Conservation (phyloP, 2,113 vertebrate species). For the Passer domesticus region DNA sequence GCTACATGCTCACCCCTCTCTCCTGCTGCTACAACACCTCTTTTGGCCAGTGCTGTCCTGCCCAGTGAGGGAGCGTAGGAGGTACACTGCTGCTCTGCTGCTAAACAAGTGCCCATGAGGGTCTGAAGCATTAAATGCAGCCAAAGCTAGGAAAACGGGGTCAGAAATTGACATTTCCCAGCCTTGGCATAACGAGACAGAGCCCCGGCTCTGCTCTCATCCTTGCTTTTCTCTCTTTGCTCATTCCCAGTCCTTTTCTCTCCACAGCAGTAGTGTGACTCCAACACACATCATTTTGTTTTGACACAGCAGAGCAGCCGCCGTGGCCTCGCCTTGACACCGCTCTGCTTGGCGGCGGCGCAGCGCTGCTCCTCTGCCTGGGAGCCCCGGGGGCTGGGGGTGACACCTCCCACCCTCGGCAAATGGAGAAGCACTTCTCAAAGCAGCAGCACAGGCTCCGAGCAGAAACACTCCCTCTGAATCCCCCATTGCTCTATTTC, state of each 20-base stretch:
- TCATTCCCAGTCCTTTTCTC: constrained; percentile 39
- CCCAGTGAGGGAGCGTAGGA: background rate
- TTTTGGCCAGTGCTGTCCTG: background rate
- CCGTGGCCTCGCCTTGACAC: background rate
- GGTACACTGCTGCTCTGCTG: background rate
- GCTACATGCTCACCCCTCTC: background rate
- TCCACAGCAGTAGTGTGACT: background rate
- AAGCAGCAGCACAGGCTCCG: background rate
- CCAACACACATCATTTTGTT: constrained; percentile 20
- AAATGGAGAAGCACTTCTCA: background rate
- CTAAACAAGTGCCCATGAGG: background rate
- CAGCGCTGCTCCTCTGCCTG: background rate
- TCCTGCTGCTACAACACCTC: background rate
- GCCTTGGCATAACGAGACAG: background rate
- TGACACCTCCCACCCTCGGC: background rate
- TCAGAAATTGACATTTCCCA: background rate
- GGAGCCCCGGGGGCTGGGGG: background rate
- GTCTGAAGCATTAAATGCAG: background rate
- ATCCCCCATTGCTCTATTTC: background rate
- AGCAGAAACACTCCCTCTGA: background rate
- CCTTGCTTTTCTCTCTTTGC: background rate
- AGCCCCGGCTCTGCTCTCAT: background rate
- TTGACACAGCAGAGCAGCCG: constrained; percentile 8
- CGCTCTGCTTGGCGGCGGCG: background rate
- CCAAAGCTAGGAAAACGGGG: background rate